Evolutionary conservation across 1,140 invertebrate species (phyloP).

Genomic region (Aricia agestis): DNA sequence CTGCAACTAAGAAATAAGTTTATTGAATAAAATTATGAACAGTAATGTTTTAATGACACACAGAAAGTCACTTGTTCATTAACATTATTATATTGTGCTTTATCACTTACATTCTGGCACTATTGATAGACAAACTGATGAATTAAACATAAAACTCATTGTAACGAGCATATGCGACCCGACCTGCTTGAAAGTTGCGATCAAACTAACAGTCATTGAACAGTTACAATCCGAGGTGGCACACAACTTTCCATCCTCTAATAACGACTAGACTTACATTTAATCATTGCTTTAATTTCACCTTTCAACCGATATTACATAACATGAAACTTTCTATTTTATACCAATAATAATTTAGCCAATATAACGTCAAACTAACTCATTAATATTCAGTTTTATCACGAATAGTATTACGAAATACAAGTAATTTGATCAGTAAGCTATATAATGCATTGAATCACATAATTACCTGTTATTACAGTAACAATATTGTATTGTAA

Average conservation of each 20-base stretch:
- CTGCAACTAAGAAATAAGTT: slow-evolving; percentile 19
- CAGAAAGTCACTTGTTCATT: not conserved
- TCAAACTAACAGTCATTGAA: slow-evolving; percentile 39
- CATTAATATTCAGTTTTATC: slow-evolving; percentile 10
- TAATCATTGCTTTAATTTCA: slow-evolving; percentile 63
- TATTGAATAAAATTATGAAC: not conserved
- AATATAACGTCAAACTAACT: slow-evolving; percentile 9
- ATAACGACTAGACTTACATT: slow-evolving; percentile 41
- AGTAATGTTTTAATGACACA: too few relatives aligned
- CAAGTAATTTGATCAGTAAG: not conserved
- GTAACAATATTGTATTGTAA: not conserved
- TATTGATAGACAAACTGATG: slow-evolving; percentile 54
- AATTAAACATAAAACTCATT: slow-evolving; percentile 53
- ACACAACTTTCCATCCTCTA: slow-evolving; percentile 52
- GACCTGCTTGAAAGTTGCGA: slow-evolving; percentile 8
- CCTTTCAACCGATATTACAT: slow-evolving; percentile 67
- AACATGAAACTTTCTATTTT: slow-evolving; percentile 55
- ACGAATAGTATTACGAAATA: not conserved
- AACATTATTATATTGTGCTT: not conserved
- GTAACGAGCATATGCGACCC: slow-evolving; percentile 14
- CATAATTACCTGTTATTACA: not conserved
- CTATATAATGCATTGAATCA: not conserved
- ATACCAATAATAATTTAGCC: slow-evolving; percentile 18
- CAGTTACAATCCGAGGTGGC: slow-evolving; percentile 23
- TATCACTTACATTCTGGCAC: slow-evolving; percentile 47